Conservation (phyloP, 35 echinoderm and acorn worm species). For the Strongylocentrotus purpuratus region DNA sequence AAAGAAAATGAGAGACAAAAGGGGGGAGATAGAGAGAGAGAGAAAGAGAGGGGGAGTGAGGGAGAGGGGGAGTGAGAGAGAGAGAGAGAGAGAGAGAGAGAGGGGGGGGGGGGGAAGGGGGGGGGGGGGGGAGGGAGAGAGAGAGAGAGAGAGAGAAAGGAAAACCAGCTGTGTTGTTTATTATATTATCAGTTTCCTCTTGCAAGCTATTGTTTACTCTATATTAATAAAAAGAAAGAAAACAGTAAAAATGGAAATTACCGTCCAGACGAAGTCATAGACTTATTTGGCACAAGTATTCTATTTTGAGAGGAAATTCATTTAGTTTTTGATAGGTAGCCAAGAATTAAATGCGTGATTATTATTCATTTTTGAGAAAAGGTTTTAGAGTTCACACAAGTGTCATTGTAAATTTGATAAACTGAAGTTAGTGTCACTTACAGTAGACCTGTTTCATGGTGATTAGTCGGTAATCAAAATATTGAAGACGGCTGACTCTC, state of each 20-base stretch:
- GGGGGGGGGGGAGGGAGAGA: background rate
- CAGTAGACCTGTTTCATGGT: too few relatives aligned
- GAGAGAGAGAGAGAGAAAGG: background rate
- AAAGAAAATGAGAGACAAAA: too few relatives aligned
- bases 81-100: too few relatives aligned
- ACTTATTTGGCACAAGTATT: background rate
- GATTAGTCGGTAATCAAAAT: too few relatives aligned
- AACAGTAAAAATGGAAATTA: background rate
- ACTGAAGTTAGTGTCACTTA: background rate
- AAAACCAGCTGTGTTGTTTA: background rate
- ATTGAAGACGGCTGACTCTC: too few relatives aligned
- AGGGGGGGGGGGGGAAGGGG: background rate
- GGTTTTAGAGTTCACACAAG: background rate
- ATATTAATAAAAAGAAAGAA: background rate
- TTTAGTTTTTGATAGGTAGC: background rate
- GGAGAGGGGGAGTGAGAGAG: too few relatives aligned
- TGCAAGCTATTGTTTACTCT: background rate
- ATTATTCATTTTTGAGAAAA: background rate
- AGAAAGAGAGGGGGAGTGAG: too few relatives aligned
- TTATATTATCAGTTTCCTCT: background rate
- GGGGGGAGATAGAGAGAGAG: too few relatives aligned
- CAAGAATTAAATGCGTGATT: background rate
- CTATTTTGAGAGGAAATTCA: background rate
- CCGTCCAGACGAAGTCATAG: background rate
- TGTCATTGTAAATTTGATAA: background rate